Base-by-base conservation (phyloP, 2,113 vertebrate genomes). In the Eclectus roratus region DNA sequence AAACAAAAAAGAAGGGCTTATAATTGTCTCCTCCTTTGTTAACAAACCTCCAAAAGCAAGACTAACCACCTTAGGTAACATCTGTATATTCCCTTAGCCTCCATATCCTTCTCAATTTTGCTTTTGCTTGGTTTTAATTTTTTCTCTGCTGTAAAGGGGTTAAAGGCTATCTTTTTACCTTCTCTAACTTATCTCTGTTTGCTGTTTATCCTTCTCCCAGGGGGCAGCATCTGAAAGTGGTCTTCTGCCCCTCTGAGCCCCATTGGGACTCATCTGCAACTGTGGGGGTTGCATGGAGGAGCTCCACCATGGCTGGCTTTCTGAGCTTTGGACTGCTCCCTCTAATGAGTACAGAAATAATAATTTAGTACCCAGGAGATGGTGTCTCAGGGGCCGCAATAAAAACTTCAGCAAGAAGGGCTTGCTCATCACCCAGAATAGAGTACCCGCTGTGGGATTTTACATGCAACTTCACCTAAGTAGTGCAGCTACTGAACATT, bases 391-490 rank as follows among this genome's bases (percentile, higher is more conserved):
- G 19, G 43, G 41, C 56, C 39, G 47, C 35, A 56, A 85, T 33
- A 63, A 79, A 66, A 85, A 28, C 43, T 76, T 86, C 19, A 60
- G 44, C 56, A 63, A 63, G 41, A 53, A 78, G 33, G 31, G 28
- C 29, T 61, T 1, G 0, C 35, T 63, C 47, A 60, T 43, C 29
- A 79, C 4, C 20, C 60, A 79, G 70, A 68, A 58, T 0, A 78
- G 15, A 74, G 3, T 52, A 56, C 12, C 37, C 71, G 7, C 82
- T 71, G 37, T 33, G 39, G 55, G 21, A 50, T 81, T 85, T 66
- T 29, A 70, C 2, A 25, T 1, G 41, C 20, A 66, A 47, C 19
- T 53, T 61, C 44, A 49, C 0, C 0, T 1, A 52, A 28, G 50
- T 1, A 60, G 11, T 13, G 35, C 55, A 89, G 46, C 65, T 43